These are phyloP conservation scores for Apamea monoglypha DNA, from an alignment of 2,888 invertebrate species.

Conservation along the genomic window DNA sequence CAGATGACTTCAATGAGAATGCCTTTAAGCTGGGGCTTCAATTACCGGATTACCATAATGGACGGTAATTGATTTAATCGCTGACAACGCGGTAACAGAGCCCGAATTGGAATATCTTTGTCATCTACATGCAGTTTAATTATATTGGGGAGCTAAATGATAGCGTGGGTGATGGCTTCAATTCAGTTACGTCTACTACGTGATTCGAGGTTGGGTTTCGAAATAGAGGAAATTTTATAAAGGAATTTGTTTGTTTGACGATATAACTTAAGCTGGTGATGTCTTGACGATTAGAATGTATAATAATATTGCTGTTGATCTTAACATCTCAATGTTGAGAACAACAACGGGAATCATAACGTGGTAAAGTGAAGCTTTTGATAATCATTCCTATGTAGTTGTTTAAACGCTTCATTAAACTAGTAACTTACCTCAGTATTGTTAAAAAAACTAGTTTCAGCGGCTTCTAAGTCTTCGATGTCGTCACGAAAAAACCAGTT, in stretches of 20 bases:
- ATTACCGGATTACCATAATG: conserved; percentile 68
- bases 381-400: neutral
- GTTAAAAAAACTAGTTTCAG: conserved; percentile 79
- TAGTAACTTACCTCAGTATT: conserved; percentile 75
- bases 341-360: neutral
- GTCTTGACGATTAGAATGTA: neutral
- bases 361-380: neutral
- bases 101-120: conserved; percentile 58
- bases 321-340: neutral
- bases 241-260: neutral
- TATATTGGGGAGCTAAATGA: conserved; percentile 34
- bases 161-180: neutral
- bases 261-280: neutral
- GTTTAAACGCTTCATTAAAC: neutral
- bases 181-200: neutral
- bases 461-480: conserved; percentile 83
- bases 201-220: neutral
- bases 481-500: conserved; percentile 87
- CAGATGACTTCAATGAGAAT: conserved; percentile 53
- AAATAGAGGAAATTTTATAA: neutral
- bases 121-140: conserved; percentile 52
- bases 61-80: conserved; percentile 66
- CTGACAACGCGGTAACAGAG: conserved; percentile 55
- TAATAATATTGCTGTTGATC: neutral
- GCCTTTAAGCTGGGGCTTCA: conserved; percentile 54